phyloP scores from a whole-genome alignment of 2,797 vertebrate genomes.

The Sebastes paucispinis region DNA sequence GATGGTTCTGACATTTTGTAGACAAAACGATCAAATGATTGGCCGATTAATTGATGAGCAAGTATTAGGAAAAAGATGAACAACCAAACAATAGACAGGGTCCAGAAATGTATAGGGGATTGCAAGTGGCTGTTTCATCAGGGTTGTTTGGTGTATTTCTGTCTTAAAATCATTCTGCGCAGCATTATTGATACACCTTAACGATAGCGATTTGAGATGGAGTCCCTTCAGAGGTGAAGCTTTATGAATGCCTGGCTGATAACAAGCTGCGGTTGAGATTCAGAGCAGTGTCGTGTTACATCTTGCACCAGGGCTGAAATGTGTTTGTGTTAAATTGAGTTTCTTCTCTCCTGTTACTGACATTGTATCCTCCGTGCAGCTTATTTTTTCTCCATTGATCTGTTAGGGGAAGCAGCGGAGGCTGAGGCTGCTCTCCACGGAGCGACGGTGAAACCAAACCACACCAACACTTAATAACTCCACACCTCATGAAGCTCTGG shows the following conservation, averaged over 20 bases:
- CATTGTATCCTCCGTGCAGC: constrained; percentile 59
- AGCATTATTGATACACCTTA: not conserved
- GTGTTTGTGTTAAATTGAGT: constrained; percentile 81
- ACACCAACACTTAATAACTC: constrained; percentile 78
- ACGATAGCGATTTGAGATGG: no score
- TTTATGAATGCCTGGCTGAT: constrained; percentile 25
- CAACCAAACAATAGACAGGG: not conserved
- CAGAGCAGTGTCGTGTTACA: constrained; percentile 70
- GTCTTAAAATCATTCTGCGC: not conserved
- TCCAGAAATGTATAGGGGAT: no score
- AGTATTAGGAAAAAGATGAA: not conserved
- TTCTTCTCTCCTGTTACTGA: constrained; percentile 78
- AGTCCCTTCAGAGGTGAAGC: not conserved
- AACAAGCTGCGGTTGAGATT: constrained; percentile 60
- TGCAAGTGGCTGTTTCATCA: no score
- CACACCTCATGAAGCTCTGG: constrained; percentile 7
- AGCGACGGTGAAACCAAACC: constrained; percentile 73
- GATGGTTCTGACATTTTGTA: not conserved
- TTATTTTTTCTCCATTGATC: constrained; percentile 80
- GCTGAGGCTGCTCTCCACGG: constrained; percentile 57
- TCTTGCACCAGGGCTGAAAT: constrained; percentile 59
- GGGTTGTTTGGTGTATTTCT: no score
- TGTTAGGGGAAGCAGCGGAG: constrained; percentile 62
- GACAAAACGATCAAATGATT: no score
- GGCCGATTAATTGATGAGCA: not conserved